Conservation (phyloP, 53 echinoderm and acorn worm genomes). For the Arbacia lixula region DNA sequence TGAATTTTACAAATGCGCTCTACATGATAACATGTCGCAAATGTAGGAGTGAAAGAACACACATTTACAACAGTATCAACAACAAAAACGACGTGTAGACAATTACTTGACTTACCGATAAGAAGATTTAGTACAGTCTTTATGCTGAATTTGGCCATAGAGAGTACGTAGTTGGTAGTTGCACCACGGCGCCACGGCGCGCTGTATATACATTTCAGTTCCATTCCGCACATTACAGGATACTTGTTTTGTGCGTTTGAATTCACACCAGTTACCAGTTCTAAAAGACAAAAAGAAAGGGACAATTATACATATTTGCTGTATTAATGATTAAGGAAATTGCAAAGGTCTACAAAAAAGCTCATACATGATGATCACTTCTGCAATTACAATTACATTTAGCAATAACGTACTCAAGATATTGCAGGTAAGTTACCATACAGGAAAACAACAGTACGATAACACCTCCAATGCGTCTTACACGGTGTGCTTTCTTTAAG, state of each 20-base stretch:
- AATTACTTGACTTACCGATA: conserved; percentile 41
- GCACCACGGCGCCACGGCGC: conserved; percentile 79
- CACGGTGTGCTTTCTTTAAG: too few relatives aligned
- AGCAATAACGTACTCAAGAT: neutral
- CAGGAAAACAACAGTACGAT: neutral
- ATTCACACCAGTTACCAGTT: conserved; percentile 85
- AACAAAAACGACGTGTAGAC: neutral
- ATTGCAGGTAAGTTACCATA: neutral
- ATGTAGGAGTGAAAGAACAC: neutral
- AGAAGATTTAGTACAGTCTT: conserved; percentile 66
- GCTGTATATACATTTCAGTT: conserved; percentile 81
- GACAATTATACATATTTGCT: neutral
- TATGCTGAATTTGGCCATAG: conserved; percentile 70
- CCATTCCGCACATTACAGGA: conserved; percentile 85
- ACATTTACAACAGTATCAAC: neutral
- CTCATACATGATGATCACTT: neutral
- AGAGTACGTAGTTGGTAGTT: conserved; percentile 78
- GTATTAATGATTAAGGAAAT: neutral
- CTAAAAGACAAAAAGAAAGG: conserved; percentile 41
- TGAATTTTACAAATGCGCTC: neutral
- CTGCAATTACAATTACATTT: neutral
- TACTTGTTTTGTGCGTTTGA: conserved; percentile 70
- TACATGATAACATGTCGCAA: neutral
- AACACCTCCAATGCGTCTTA: too few relatives aligned
- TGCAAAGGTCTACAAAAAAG: neutral